These are phyloP conservation scores for Hestina assimilis DNA, from an alignment of 1,140 invertebrate species.

Conservation along the genomic window DNA sequence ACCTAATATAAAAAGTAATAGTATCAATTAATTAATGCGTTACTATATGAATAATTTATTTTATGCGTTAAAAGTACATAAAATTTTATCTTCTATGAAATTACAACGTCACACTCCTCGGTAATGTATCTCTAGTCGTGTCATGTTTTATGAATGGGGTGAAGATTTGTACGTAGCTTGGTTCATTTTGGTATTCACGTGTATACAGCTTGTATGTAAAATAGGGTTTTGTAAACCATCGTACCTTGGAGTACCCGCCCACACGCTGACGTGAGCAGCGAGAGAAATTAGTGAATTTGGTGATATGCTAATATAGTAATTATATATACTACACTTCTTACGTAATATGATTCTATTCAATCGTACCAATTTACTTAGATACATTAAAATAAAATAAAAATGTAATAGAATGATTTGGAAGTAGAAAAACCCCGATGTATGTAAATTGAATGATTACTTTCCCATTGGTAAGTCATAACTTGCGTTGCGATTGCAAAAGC, in stretches of 20 bases:
- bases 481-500: neutral
- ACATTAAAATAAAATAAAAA: neutral
- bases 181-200: constrained; percentile 6
- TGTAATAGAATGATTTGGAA: neutral
- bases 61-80: neutral
- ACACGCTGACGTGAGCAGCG: constrained; percentile 6
- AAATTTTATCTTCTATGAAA: constrained; percentile 11
- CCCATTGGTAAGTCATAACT: neutral
- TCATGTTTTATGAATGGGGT: constrained; percentile 25
- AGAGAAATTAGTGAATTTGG: neutral
- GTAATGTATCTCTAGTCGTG: constrained; percentile 14
- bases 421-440: neutral
- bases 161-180: constrained; percentile 8
- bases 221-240: constrained; percentile 7
- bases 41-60: too few species aligned
- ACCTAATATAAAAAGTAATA: too few species aligned
- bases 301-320: too few species aligned
- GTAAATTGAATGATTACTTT: neutral
- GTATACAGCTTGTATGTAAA: constrained; percentile 2
- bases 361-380: too few species aligned
- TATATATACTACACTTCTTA: too few species aligned
- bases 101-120: constrained; percentile 6
- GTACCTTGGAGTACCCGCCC: constrained; percentile 4
- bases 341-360: too few species aligned
- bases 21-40: too few species aligned